Conservation (phyloP, 2,113 vertebrate species). For the Campylomormyrus numenius region DNA sequence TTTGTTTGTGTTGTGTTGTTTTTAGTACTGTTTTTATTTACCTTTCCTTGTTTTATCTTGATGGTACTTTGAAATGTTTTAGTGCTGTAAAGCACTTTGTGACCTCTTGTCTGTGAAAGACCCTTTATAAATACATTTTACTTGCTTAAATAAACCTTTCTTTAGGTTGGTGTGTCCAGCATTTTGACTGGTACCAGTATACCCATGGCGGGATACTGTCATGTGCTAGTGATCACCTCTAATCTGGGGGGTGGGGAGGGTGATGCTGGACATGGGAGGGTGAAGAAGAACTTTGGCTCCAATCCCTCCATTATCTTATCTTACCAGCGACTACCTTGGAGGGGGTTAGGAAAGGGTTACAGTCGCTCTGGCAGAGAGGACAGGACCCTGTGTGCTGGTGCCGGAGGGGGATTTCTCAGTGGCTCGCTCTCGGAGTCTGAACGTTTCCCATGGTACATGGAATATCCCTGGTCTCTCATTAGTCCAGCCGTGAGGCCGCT, state of each 20-base stretch:
- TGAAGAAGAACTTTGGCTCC: background rate
- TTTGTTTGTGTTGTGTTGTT: no score
- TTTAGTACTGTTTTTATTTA: no score
- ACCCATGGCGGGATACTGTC: background rate
- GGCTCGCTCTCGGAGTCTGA: background rate
- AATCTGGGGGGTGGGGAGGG: background rate
- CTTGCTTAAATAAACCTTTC: background rate
- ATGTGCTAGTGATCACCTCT: background rate
- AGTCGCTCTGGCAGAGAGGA: background rate
- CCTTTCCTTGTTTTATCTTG: no score
- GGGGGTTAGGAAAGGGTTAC: background rate
- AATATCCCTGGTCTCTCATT: background rate
- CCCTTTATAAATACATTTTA: no score
- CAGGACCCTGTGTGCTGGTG: background rate
- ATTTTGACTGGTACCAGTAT: background rate
- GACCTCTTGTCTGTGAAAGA: no score
- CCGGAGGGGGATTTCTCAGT: background rate
- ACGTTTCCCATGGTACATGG: background rate
- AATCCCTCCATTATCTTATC: background rate
- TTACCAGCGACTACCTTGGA: background rate
- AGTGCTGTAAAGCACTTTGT: no score
- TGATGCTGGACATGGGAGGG: background rate
- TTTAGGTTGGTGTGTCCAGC: background rate
- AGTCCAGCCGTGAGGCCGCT: background rate
- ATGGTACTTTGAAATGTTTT: no score